These are phyloP conservation scores for Delphinus delphis DNA, from an alignment of 2,113 vertebrate genomes.

Conservation along the genomic window DNA sequence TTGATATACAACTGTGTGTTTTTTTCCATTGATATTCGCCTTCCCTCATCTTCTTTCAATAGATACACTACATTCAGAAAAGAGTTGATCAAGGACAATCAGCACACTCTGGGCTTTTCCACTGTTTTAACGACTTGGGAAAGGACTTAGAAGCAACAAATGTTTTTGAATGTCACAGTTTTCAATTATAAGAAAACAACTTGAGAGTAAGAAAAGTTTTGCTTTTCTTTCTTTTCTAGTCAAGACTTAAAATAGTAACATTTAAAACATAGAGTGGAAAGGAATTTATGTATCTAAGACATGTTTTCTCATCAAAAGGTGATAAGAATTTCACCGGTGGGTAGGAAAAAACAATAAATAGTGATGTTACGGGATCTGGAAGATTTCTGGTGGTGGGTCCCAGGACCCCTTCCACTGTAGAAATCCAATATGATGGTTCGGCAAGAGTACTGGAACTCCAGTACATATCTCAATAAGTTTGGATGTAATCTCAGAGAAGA, in stretches of 20 bases:
- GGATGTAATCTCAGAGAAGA: neutral
- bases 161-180: neutral
- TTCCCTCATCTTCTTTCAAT: neutral
- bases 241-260: neutral
- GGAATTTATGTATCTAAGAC: neutral
- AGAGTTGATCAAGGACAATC: neutral
- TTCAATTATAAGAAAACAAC: neutral
- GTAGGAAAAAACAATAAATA: neutral
- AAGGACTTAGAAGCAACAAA: neutral
- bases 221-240: conserved; percentile 26
- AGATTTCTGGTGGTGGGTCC: neutral
- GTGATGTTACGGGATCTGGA: neutral
- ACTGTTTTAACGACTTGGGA: neutral
- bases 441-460: neutral
- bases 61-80: neutral
- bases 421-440: neutral
- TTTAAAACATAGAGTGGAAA: neutral
- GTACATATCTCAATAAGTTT: neutral
- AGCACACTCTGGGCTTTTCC: neutral
- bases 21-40: neutral
- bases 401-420: neutral
- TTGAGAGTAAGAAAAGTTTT: neutral
- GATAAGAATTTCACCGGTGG: neutral
- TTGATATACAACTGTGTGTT: conserved; percentile 7
- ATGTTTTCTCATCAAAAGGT: neutral